These are phyloP conservation scores for Felis catus DNA, from an alignment of 2,113 vertebrate genomes.

Conservation along the genomic window F.catus_Fca126_mat1.0 CM031421.1:79072001-79072500, in stretches of 20 bases:
- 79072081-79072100: neutral
- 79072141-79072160: neutral
- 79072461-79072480: too few species aligned
- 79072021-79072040: neutral
- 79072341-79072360: too few species aligned
- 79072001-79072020: too few species aligned
- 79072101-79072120: neutral
- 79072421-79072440: too few species aligned
- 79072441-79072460: too few species aligned
- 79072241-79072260: too few species aligned
- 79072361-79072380: too few species aligned
- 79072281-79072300: rapidly evolving
- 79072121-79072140: neutral
- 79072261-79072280: too few species aligned
- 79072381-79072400: too few species aligned
- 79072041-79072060: neutral
- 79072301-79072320: rapidly evolving
- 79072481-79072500: too few species aligned
- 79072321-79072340: too few species aligned
- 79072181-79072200: neutral
- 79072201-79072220: neutral
- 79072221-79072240: neutral
- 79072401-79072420: too few species aligned
- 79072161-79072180: neutral
- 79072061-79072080: neutral